Evolutionary conservation across 2,888 invertebrate species (phyloP), one percentile per base, ranked within the genome.

Genomic region (Drosophila mulleri): DNA sequence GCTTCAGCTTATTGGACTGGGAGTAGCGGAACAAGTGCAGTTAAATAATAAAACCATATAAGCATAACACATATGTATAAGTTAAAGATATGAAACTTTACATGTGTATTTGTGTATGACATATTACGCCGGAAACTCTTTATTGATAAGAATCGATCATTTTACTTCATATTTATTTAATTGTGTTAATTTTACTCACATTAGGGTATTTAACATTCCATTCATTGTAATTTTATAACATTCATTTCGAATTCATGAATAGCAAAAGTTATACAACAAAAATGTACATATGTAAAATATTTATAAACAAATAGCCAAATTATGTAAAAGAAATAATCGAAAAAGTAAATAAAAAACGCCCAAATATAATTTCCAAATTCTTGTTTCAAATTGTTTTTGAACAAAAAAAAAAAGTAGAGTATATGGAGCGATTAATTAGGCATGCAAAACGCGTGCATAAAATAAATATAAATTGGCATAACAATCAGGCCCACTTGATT

Each of bases 371-470:
- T 50, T 53, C 8, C 7, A 41, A 50, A 12, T 32, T 29, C 18
- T 50, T 11, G 12, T 32, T 32, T 32, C 7, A 12, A 50, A 50
- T 32, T 18, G 48, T 18, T 32, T 50, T 29, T 50, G 48, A 29
- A 2, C 48, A 12, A 41, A 39, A 62, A 23, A 23, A 23, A 23
- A 23, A 23, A 23, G 20, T 23, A 6, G 47, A 2, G 35, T 53
- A 60, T 56, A 26, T 50, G 47, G 23, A 44, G 0, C 18, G 14
- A 29, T 67, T 64, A 68, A 78, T 82, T 84, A 70, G 52, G 59
- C 29, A 89, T 88, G 63, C 84, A 77, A 75, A 89, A 68, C 75
- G 84, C 80, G 83, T 88, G 86, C 83, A 89, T 85, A 80, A 86
- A 80, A 88, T 85, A 64, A 67, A 52, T 72, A 68, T 85, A 75